Evolutionary conservation across 2,888 invertebrate genomes (phyloP).

Genomic region (Scrobipalpa atriplicella): DNA sequence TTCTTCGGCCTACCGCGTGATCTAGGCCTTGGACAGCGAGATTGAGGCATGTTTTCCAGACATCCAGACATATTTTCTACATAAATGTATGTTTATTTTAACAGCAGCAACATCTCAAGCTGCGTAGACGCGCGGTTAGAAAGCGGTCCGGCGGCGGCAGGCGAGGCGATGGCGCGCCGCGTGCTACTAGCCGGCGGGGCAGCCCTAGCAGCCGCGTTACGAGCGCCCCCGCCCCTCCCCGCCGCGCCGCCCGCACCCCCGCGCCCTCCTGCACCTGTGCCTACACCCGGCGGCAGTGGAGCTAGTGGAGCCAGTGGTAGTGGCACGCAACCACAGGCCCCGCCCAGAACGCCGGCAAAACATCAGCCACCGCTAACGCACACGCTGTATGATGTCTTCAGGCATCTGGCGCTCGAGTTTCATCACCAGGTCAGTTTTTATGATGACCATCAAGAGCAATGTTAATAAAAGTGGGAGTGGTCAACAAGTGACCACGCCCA

Average conservation of each 20-base stretch:
- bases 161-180: conserved; percentile 88
- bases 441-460: neutral
- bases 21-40: too few relatives aligned
- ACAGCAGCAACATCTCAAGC: conserved; percentile 61
- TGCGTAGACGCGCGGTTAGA: conserved; percentile 86
- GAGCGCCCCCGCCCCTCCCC: conserved; percentile 48
- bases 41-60: too few relatives aligned
- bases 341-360: conserved; percentile 29
- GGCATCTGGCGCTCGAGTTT: conserved; percentile 79
- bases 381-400: conserved; percentile 72
- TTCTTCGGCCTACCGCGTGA: too few relatives aligned
- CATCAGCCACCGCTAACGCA: conserved; percentile 67
- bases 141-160: conserved; percentile 90
- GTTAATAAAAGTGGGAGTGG: too few relatives aligned
- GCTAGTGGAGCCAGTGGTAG: neutral
- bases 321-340: neutral
- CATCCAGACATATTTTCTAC: neutral
- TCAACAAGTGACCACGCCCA: neutral
- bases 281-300: conserved; percentile 27
- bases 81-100: neutral
- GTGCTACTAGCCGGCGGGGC: conserved; percentile 86
- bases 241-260: conserved; percentile 29
- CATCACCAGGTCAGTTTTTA: conserved; percentile 62
- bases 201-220: conserved; percentile 72
- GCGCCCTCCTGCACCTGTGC: conserved; percentile 44